Evolutionary conservation across 2,888 invertebrate species (phyloP).

Genomic region (Lasioglossum vierecki): DNA sequence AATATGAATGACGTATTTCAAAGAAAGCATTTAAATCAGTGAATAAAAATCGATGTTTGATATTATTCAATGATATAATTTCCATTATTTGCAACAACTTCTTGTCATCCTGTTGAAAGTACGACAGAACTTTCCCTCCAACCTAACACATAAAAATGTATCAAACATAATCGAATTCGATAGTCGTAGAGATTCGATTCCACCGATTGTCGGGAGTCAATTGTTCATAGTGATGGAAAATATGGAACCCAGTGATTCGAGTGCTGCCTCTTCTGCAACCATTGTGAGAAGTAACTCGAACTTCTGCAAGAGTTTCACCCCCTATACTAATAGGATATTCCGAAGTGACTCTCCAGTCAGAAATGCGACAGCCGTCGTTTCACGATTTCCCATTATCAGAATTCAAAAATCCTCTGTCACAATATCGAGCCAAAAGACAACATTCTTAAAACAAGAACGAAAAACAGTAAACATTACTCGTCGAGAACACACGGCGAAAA

Average conservation of each 20-base stretch:
- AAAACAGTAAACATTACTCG: not conserved
- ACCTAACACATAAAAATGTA: not conserved
- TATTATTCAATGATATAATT: no score
- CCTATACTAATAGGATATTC: not conserved
- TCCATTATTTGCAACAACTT: no score
- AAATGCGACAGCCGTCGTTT: not conserved
- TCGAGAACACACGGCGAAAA: no score
- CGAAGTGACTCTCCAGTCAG: not conserved
- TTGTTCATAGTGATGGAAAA: not conserved
- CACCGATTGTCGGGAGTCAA: not conserved
- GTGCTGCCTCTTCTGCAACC: conserved; percentile 1
- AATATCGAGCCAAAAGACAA: not conserved
- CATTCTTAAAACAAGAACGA: not conserved
- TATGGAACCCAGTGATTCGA: not conserved
- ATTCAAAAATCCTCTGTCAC: not conserved
- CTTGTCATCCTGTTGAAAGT: no score
- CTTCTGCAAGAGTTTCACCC: not conserved
- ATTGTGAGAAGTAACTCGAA: not conserved
- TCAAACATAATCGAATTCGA: not conserved
- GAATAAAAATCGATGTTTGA: no score
- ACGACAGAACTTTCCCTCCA: no score
- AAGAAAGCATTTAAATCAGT: no score
- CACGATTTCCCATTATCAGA: not conserved
- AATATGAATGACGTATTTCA: no score
- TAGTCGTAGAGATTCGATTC: not conserved